Evolutionary conservation across 2,113 vertebrate species (phyloP), one percentile per base, ranked within the genome.

Genomic region (Pterocles gutturalis): DNA sequence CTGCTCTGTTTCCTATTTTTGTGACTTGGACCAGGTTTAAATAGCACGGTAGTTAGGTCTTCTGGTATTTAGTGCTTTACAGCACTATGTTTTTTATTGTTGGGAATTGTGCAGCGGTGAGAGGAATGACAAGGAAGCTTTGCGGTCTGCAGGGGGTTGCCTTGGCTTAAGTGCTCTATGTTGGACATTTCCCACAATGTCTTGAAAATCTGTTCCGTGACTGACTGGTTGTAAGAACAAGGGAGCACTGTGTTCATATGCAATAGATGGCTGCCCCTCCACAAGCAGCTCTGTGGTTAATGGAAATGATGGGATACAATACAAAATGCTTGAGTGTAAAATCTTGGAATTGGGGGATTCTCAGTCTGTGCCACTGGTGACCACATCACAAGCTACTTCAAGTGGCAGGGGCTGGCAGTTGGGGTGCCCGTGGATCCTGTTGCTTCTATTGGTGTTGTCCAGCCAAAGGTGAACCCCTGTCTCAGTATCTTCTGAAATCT

Each of bases 31-130:
- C 41, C 33, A 78, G 60, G 10, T 34, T 84, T 89, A 66, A 94
- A 45, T 62, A 36, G 46, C 26, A 8, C 0, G 0, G 28, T 55
- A 71, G 60, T 46, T 41, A 31, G 13, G 24, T 89, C 17, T 93
- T 61, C 49, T 61, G 86, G 71, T 89, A 28, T 69, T 77, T 77
- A 73, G 41, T 77, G 83, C 66, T 86, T 69, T 83, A 83, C 28
- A 85, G 17, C 55, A 22, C 45, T 64, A 5, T 18, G 6, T 7
- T 8, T 58, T 58, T 72, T 87, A 11, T 66, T 72, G 34, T n/a
- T 66, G 72, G 46, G 46, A 83, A 33, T 67, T 29, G 46, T 38
- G 33, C 2, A 2, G 43, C 24, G 26, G 22, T 48, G 65, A 83
- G 60, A 43, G 48, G 46, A 71, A 36, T 1, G 2, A 19, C 2